Conservation (phyloP, 2,797 vertebrate genomes). For the Sandelia bainsii region DNA sequence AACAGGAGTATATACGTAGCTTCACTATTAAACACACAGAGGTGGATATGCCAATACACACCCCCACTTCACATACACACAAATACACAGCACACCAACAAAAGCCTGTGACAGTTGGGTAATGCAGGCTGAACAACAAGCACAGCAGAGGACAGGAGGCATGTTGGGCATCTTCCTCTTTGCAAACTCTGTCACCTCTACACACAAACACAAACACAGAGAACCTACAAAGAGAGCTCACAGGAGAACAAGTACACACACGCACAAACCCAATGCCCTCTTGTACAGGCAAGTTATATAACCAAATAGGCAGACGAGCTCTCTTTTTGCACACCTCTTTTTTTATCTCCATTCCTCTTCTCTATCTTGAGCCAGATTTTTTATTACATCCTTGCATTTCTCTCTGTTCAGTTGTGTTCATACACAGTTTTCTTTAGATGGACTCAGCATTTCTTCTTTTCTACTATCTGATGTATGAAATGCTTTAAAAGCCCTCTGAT, state of each 20-base stretch:
- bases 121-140: neutral
- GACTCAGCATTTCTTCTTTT: conserved; percentile 8
- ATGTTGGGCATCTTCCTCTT: conserved; percentile 33
- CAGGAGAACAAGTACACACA: conserved; percentile 40
- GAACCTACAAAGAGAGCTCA: conserved; percentile 26
- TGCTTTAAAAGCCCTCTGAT: conserved; percentile 20
- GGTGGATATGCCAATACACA: neutral
- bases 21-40: conserved; percentile 5
- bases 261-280: conserved; percentile 52
- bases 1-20: conserved; percentile 8
- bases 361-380: conserved; percentile 1
- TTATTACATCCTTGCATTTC: conserved; percentile 18
- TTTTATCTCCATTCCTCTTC: conserved; percentile 13
- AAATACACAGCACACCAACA: conserved; percentile 1
- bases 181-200: conserved; percentile 26
- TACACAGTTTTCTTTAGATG: neutral
- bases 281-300: conserved; percentile 48
- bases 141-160: conserved; percentile 21
- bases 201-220: conserved; percentile 25
- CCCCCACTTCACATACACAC: neutral
- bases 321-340: conserved; percentile 27
- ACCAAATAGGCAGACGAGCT: conserved; percentile 37
- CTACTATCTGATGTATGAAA: conserved; percentile 28
- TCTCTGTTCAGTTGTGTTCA: neutral
- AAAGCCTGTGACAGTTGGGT: conserved; percentile 26